Percentiles rank a stretch among this genome's conserved stretches.
phyloP scores from a whole-genome alignment of 2,113 vertebrate species.

The Craseonycteris thonglongyai region DNA sequence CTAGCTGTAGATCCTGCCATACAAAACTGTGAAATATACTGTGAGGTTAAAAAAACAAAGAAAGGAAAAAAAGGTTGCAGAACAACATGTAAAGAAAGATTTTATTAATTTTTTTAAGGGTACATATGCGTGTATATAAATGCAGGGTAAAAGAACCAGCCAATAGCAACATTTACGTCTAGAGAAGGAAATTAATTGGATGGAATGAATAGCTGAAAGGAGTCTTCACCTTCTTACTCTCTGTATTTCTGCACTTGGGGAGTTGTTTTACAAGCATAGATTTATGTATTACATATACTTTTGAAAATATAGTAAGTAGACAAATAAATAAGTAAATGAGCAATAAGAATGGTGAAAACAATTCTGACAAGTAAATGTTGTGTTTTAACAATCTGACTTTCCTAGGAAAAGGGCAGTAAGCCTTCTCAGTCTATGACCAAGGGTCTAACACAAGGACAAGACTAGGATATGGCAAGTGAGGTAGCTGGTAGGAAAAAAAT shows the following conservation, averaged over 20 bases:
- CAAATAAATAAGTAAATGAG: neutral
- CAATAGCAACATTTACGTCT: neutral
- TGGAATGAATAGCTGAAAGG: neutral
- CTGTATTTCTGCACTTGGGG: neutral
- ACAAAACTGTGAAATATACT: neutral
- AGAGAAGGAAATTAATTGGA: neutral
- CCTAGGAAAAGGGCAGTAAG: neutral
- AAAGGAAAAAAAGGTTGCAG: neutral
- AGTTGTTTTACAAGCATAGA: neutral
- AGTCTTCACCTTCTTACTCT: neutral
- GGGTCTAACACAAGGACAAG: neutral
- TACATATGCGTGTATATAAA: neutral
- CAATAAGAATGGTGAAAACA: neutral
- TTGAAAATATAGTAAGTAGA: neutral
- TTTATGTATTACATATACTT: neutral
- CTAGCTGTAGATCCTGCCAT: neutral
- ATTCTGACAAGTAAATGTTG: neutral
- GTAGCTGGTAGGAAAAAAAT: neutral
- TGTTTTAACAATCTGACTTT: neutral
- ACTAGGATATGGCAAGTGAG: neutral
- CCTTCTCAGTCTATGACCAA: neutral
- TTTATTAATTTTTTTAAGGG: neutral
- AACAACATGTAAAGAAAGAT: neutral
- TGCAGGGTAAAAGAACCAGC: neutral
- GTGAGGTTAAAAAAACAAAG: neutral